Percentiles rank a stretch among this genome's conserved stretches.
Evolutionary conservation across 2,888 invertebrate genomes (phyloP).

Genomic region (Holacanthella duospinosa): DNA sequence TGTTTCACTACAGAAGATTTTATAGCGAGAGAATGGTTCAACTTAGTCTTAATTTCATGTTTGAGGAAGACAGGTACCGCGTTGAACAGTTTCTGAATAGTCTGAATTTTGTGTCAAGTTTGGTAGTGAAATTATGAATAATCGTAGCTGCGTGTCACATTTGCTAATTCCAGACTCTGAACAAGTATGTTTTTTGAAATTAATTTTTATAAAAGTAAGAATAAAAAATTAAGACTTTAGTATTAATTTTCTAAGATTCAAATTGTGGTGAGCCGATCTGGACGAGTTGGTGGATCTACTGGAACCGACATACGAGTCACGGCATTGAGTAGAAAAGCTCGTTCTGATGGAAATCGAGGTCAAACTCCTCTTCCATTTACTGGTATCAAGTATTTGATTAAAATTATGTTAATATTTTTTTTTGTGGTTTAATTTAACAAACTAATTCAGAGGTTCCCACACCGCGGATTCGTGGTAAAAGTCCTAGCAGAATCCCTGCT

Average conservation of each 20-base stretch:
- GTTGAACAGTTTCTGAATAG: too few relatives aligned
- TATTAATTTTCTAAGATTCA: slow-evolving; percentile 6
- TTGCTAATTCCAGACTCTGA: slow-evolving; percentile 11
- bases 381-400: neutral
- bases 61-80: too few relatives aligned
- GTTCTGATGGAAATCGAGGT: neutral
- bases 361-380: neutral
- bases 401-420: neutral
- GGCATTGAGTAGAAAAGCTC: neutral
- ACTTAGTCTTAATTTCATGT: too few relatives aligned
- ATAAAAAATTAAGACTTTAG: neutral
- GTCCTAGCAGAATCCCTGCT: slow-evolving; percentile 2
- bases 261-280: slow-evolving; percentile 7
- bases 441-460: neutral
- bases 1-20: too few relatives aligned
- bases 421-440: neutral
- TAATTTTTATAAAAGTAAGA: neutral
- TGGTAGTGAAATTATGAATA: neutral
- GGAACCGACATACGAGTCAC: slow-evolving; percentile 8
- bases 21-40: too few relatives aligned
- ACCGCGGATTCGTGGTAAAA: neutral
- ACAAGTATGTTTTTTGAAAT: neutral
- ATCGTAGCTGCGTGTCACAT: slow-evolving; percentile 3
- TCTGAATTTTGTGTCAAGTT: neutral
- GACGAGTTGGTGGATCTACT: neutral